Evolutionary conservation across 2,888 invertebrate species (phyloP).

Genomic region (Acronicta aceris): DNA sequence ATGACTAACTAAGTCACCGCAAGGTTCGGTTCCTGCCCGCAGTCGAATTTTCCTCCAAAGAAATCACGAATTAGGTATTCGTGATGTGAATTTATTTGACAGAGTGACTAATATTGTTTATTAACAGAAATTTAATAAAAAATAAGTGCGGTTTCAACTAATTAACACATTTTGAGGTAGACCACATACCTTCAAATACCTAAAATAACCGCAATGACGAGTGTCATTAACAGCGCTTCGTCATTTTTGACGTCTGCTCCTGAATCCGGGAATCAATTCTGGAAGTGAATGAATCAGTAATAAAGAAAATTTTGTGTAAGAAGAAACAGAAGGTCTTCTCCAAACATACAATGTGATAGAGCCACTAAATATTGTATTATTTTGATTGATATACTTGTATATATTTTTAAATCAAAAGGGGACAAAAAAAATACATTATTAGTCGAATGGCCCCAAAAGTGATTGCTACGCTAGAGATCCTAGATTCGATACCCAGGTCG

Average conservation of each 20-base stretch:
- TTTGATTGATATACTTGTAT: too few relatives aligned
- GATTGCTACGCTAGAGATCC: too few relatives aligned
- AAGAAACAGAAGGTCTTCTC: constrained; percentile 6
- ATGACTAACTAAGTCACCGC: too few relatives aligned
- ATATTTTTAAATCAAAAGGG: too few relatives aligned
- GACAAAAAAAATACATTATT: too few relatives aligned
- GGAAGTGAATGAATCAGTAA: constrained; percentile 37
- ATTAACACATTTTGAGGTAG: constrained; percentile 4
- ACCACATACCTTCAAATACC: constrained; percentile 25
- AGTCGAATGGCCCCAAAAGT: too few relatives aligned
- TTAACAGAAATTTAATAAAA: not conserved
- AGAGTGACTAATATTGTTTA: constrained; percentile 20
- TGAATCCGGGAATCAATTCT: constrained; percentile 26
- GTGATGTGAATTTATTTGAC: too few relatives aligned
- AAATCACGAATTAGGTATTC: too few relatives aligned
- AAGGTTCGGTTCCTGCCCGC: too few relatives aligned
- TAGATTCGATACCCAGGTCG: too few relatives aligned
- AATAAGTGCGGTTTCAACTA: constrained; percentile 14
- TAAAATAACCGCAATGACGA: constrained; percentile 1
- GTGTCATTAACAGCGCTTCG: constrained; percentile 7
- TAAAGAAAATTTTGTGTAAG: not conserved
- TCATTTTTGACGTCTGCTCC: constrained; percentile 31
- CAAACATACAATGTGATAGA: not conserved
- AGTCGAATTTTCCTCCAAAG: too few relatives aligned
- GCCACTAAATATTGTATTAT: too few relatives aligned